phyloP scores from a whole-genome alignment of 2,113 vertebrate genomes.

The Leptobrachium ailaonicum region DNA sequence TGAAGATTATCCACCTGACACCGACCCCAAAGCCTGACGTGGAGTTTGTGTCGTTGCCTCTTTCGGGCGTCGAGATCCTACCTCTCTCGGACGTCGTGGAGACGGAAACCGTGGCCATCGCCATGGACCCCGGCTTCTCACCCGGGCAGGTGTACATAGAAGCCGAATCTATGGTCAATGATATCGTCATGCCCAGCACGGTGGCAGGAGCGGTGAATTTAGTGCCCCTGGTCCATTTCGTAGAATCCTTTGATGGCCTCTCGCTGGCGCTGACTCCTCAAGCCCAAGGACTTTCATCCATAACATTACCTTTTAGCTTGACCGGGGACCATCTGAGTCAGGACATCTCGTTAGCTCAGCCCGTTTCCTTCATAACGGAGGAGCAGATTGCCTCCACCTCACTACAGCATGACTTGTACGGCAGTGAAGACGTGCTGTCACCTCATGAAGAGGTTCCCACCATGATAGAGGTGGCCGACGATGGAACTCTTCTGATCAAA shows the following conservation, averaged over 20 bases:
- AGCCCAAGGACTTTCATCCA: background rate
- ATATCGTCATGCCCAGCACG: slow-evolving; percentile 18
- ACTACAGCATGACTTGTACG: slow-evolving; percentile 15
- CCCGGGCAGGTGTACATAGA: slow-evolving; percentile 31
- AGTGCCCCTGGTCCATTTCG: slow-evolving; percentile 47
- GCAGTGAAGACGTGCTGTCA: background rate
- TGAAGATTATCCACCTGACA: background rate
- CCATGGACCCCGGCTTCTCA: slow-evolving; percentile 27
- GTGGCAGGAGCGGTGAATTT: slow-evolving; percentile 30
- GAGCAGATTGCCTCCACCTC: slow-evolving; percentile 23
- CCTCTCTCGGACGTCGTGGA: background rate
- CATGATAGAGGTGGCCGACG: background rate
- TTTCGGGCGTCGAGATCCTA: background rate
- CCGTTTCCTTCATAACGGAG: slow-evolving; percentile 9
- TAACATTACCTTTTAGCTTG: slow-evolving; percentile 7
- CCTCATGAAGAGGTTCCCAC: background rate
- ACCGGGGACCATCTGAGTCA: background rate
- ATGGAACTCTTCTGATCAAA: slow-evolving; percentile 39
- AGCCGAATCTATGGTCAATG: background rate
- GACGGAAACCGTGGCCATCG: background rate
- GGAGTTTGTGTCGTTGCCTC: no score
- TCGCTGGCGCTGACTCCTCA: slow-evolving; percentile 27
- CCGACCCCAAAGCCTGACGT: background rate
- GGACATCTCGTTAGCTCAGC: background rate
- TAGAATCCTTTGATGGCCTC: slow-evolving; percentile 46